Evolutionary conservation across 2,113 vertebrate genomes (phyloP), one percentile per base, ranked within the genome.

Genomic region (Mirounga angustirostris): DNA sequence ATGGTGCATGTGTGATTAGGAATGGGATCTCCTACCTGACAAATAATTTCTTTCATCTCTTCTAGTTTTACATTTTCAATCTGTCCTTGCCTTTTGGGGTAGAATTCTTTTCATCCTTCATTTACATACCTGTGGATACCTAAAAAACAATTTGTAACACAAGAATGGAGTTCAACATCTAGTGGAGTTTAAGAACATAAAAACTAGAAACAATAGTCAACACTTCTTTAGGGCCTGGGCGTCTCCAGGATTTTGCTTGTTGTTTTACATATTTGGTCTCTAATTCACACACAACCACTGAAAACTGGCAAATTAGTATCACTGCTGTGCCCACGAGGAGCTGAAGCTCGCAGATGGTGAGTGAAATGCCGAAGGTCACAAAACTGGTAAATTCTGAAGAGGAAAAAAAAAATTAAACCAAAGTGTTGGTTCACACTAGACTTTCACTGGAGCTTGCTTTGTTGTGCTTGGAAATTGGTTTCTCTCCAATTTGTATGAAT

Each of bases 401-500:
- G 65, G 6, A 63, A 78, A 58, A 65, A 91, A 36, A 30, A 28
- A 74, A 59, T 21, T 4, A 85, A 91, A 56, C 19, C 33, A 59
- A 94, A 65, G 18, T 61, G 54, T n/a, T 69, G 40, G 91, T 82
- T 94, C 80, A 93, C 90, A 78, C 59, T 65, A 56, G 71, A 40
- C 22, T 36, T 76, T 81, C 73, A 74, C 52, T n/a, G 16, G 2
- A 71, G 7, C 12, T 67, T 10, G 28, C 63, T 88, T 97, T 30
- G 56, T 7, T 58, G 30, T 76, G 13, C 36, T 87, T 92, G 15
- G 24, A 84, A 71, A 76, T 69, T 71, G 80, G 28, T 50, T 96
- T 86, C 58, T 85, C 69, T 84, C 73, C 52, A 86, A 83, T 96
- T 85, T 79, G 12, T 85, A 33, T 30, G 61, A 94, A 59, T 89